Evolutionary conservation across 2,113 vertebrate species (phyloP).

Genomic region (Ellobius talpinus): DNA sequence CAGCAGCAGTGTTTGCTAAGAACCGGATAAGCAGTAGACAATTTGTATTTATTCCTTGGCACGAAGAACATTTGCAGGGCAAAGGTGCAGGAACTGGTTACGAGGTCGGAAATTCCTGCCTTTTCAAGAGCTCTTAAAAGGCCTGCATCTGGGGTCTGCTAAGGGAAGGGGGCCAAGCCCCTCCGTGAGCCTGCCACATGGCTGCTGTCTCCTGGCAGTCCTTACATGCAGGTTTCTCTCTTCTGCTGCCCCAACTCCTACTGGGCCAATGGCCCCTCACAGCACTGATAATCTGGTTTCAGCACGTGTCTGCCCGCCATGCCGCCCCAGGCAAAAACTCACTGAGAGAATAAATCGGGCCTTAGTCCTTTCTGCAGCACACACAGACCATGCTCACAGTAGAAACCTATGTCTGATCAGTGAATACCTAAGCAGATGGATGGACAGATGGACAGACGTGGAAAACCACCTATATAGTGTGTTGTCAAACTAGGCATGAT

Average conservation of each 20-base stretch:
- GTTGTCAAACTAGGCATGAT: not conserved
- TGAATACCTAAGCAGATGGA: not conserved
- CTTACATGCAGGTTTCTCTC: not conserved
- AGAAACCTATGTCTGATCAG: not conserved
- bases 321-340: not conserved
- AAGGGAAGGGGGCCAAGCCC: not conserved
- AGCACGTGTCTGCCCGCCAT: not conserved
- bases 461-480: not conserved
- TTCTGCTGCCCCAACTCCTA: not conserved
- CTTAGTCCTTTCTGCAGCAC: not conserved
- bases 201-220: not conserved
- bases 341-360: not conserved
- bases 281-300: conserved; percentile 44
- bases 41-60: conserved; percentile 77
- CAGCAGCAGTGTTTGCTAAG: conserved; percentile 76
- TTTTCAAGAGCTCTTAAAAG: not conserved
- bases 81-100: conserved; percentile 4
- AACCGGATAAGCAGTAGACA: conserved; percentile 67
- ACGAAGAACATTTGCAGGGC: conserved; percentile 25
- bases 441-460: not conserved
- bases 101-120: not conserved
- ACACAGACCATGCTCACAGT: not conserved
- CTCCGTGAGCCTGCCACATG: not conserved
- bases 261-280: conserved; percentile 21
- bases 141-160: not conserved